phyloP scores from a whole-genome alignment of 2,797 vertebrate species.

The Bradypodion ventrale region DNA sequence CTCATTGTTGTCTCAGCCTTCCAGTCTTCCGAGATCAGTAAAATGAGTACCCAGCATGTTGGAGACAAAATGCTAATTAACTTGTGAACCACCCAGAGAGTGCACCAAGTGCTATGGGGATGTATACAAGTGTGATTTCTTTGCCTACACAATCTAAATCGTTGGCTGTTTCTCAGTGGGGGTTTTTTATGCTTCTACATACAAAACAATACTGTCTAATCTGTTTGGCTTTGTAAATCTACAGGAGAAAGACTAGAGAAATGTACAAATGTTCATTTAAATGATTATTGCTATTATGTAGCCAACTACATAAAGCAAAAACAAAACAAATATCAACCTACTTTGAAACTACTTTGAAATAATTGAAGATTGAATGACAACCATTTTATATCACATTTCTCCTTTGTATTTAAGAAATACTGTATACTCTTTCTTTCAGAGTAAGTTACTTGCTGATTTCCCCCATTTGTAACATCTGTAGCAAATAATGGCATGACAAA shows the following conservation, averaged over 20 bases:
- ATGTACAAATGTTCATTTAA: slow-evolving; percentile 35
- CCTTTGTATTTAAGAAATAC: slow-evolving; percentile 42
- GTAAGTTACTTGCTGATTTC: neutral
- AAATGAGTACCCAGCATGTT: too few species aligned
- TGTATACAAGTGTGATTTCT: too few species aligned
- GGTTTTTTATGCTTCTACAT: neutral
- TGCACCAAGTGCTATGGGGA: too few species aligned
- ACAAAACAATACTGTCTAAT: neutral
- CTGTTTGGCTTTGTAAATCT: slow-evolving; percentile 29
- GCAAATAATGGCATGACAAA: slow-evolving; percentile 35
- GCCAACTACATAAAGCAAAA: too few species aligned
- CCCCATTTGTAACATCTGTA: slow-evolving; percentile 20
- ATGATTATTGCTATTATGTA: slow-evolving; percentile 50
- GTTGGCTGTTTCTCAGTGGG: neutral
- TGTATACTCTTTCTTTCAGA: neutral
- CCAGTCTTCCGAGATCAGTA: too few species aligned
- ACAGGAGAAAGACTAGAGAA: slow-evolving; percentile 40
- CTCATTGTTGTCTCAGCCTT: too few species aligned
- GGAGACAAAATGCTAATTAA: too few species aligned
- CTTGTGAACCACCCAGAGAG: too few species aligned
- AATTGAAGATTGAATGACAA: slow-evolving; percentile 43
- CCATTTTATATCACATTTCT: slow-evolving; percentile 46
- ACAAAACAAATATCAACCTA: neutral
- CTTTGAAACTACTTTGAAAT: slow-evolving; percentile 28
- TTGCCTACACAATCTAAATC: neutral